Conservation (phyloP, 2,797 vertebrate species). For the Molossus molossus region DNA sequence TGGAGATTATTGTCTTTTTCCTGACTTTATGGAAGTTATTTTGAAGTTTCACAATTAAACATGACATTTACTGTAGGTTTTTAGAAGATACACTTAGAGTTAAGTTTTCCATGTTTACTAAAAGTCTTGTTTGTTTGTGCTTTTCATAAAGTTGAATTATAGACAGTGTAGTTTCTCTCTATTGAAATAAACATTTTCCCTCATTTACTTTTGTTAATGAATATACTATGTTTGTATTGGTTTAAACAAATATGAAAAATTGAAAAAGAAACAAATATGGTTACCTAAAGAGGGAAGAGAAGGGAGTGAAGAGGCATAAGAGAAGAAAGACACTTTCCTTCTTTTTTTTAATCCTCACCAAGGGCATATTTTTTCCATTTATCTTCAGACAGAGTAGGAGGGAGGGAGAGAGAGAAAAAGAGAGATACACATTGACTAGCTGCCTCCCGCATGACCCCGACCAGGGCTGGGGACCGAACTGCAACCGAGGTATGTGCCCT, state of each 20-base stretch:
- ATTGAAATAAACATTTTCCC: background rate
- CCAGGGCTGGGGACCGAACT: too few relatives aligned
- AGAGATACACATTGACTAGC: too few relatives aligned
- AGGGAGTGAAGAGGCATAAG: background rate
- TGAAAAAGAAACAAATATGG: background rate
- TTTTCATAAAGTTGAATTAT: constrained; percentile 6
- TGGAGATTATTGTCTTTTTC: background rate
- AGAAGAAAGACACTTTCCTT: background rate
- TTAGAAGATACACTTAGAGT: constrained; percentile 39
- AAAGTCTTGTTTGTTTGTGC: constrained; percentile 30
- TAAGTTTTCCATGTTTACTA: background rate
- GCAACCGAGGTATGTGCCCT: too few relatives aligned
- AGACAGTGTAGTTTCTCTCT: constrained; percentile 15
- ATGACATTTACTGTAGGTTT: constrained; percentile 10
- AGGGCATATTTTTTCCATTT: too few relatives aligned
- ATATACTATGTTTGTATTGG: background rate
- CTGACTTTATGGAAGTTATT: constrained; percentile 35
- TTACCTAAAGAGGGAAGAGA: background rate
- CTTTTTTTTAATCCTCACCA: background rate
- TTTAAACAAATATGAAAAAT: constrained; percentile 12
- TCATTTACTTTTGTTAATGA: constrained; percentile 21
- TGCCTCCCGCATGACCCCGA: too few relatives aligned
- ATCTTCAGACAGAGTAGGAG: too few relatives aligned
- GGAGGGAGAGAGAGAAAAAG: too few relatives aligned
- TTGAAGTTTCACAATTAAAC: constrained; percentile 51